These are phyloP conservation scores for Magallana nippona DNA, from an alignment of 2,888 invertebrate genomes.

Conservation along the genomic window DNA sequence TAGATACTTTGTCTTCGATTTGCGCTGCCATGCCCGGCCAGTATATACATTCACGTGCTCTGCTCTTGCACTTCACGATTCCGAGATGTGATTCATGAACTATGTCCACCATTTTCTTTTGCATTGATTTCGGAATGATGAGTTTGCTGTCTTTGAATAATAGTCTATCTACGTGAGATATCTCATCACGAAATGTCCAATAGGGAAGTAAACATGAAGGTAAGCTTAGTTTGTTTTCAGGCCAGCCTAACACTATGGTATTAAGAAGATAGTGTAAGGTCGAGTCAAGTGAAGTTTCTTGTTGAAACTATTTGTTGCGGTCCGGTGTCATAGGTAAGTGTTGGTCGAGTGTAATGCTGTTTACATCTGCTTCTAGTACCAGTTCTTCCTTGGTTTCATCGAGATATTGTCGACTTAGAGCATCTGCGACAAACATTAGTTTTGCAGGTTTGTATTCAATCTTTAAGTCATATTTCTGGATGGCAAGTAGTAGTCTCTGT, in stretches of 20 bases:
- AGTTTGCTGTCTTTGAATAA: conserved; percentile 43
- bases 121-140: conserved; percentile 37
- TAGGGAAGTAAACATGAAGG: conserved; percentile 21
- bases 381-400: conserved; percentile 36
- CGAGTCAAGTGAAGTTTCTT: conserved; percentile 12
- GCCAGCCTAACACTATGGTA: conserved; percentile 36
- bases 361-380: conserved; percentile 32
- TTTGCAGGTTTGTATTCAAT: conserved; percentile 40
- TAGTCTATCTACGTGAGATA: conserved; percentile 36
- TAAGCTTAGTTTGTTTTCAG: conserved; percentile 12
- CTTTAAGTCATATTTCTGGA: conserved; percentile 36
- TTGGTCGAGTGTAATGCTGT: conserved; percentile 7
- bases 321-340: conserved; percentile 43
- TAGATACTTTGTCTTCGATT: conserved; percentile 40
- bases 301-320: conserved; percentile 15
- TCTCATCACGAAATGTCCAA: conserved; percentile 40
- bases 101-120: conserved; percentile 39
- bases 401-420: conserved; percentile 31
- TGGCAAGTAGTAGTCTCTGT: conserved; percentile 18
- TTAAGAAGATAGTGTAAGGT: conserved; percentile 38
- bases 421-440: conserved; percentile 38
- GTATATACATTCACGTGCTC: conserved; percentile 38
- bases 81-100: conserved; percentile 44
- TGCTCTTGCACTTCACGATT: conserved; percentile 45
- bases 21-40: conserved; percentile 43